A percentile compares a stretch with the other conserved stretches of the same genome.
These are phyloP conservation scores for Erpobdella octoculata DNA, from an alignment of 2,888 invertebrate genomes.

Conservation along the genomic window DNA sequence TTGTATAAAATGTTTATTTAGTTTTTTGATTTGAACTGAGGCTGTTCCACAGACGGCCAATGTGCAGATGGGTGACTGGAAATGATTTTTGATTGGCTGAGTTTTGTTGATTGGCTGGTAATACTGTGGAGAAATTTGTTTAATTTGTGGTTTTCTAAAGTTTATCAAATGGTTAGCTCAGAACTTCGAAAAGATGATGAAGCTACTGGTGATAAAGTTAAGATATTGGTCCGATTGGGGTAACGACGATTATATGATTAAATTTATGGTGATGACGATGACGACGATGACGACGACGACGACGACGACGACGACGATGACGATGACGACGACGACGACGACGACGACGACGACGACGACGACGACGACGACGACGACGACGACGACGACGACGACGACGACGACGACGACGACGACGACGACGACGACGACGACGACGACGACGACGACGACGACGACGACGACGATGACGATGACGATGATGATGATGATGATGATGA, in stretches of 20 bases:
- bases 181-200: not conserved
- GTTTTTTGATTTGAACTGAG: no score
- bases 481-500: conserved; percentile 30
- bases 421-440: conserved; percentile 15
- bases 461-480: conserved; percentile 20
- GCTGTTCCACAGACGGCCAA: no score
- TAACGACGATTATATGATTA: conserved; percentile 11
- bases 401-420: conserved; percentile 11
- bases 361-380: conserved; percentile 17
- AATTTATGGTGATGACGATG: conserved; percentile 13
- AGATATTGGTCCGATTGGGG: not conserved
- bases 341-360: conserved; percentile 6
- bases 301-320: conserved; percentile 8
- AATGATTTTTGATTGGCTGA: no score
- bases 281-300: conserved; percentile 6
- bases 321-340: conserved; percentile 6
- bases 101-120: no score
- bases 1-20: no score
- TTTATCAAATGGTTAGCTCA: not conserved
- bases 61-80: no score
- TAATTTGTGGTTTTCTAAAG: no score
- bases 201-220: not conserved
- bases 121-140: no score
- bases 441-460: conserved; percentile 9
- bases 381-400: conserved; percentile 16